These are phyloP conservation scores for Pocillopora damicornis DNA, from an alignment of 64 coral and sea anemone species.

Conservation along the genomic window DNA sequence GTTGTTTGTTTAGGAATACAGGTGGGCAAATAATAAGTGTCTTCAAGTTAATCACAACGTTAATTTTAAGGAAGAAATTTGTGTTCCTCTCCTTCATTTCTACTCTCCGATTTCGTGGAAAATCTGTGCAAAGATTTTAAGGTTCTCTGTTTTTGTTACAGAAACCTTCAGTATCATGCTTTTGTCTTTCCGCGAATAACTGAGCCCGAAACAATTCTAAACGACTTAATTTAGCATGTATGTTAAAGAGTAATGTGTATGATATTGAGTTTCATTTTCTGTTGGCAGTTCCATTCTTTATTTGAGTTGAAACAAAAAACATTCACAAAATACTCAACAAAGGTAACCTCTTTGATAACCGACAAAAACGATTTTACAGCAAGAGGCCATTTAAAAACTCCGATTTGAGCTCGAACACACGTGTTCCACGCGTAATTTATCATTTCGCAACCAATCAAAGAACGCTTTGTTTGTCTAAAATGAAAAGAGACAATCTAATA, in stretches of 20 bases:
- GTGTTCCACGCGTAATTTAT: background rate
- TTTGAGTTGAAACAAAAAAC: background rate
- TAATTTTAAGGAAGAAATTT: constrained; percentile 30
- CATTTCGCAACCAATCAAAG: constrained; percentile 15
- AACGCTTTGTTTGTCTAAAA: constrained; percentile 13
- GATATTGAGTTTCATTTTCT: background rate
- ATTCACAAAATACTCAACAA: background rate
- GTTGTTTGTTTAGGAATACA: background rate
- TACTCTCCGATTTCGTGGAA: background rate
- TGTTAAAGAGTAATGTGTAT: background rate
- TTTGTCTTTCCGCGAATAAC: background rate
- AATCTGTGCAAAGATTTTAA: background rate
- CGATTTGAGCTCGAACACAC: background rate
- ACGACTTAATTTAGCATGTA: constrained; percentile 14
- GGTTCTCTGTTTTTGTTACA: background rate
- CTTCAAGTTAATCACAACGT: background rate
- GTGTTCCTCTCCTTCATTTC: background rate
- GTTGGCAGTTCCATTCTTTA: background rate
- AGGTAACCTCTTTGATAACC: background rate
- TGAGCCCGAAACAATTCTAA: background rate
- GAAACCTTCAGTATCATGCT: background rate
- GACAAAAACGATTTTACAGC: background rate
- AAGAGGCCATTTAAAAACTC: background rate
- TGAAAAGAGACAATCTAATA: background rate
- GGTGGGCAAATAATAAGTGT: background rate